Evolutionary conservation across 2,888 invertebrate genomes (phyloP).

Genomic region (Achlya flavicornis): DNA sequence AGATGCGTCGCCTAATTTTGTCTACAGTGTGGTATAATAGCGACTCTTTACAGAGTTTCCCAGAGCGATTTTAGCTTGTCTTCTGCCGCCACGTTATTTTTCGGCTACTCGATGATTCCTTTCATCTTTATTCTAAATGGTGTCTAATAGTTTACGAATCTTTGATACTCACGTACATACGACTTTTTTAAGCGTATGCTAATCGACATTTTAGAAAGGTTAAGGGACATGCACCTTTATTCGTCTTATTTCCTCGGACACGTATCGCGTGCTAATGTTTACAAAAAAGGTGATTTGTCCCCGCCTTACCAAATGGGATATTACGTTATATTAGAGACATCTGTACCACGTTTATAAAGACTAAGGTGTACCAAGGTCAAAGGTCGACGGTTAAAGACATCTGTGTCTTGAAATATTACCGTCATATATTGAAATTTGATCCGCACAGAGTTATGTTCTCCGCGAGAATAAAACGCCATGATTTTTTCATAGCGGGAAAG

Average conservation of each 20-base stretch:
- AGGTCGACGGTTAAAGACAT: conserved; percentile 10
- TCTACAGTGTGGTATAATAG: too few species aligned
- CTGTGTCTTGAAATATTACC: conserved; percentile 25
- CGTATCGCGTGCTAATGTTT: not conserved
- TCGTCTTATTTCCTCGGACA: not conserved
- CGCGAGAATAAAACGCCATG: conserved; percentile 17
- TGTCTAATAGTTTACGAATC: too few species aligned
- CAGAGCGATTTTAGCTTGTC: too few species aligned
- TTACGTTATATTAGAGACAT: conserved; percentile 21
- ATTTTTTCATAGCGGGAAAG: conserved; percentile 23
- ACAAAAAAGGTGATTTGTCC: conserved; percentile 23
- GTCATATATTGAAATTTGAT: conserved; percentile 32
- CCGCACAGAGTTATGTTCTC: conserved; percentile 18
- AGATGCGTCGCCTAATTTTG: too few species aligned
- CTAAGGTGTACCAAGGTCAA: conserved; percentile 21
- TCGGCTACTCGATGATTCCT: too few species aligned
- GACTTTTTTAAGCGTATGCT: too few species aligned
- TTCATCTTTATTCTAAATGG: too few species aligned
- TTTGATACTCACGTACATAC: too few species aligned
- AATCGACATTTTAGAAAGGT: too few species aligned
- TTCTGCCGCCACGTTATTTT: too few species aligned
- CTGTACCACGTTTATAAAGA: conserved; percentile 21
- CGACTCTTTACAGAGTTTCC: too few species aligned
- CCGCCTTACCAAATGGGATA: conserved; percentile 17
- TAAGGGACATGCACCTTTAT: not conserved